Conservation (phyloP, 2,888 invertebrate species). For the Pyrocoelia pectoralis region DNA sequence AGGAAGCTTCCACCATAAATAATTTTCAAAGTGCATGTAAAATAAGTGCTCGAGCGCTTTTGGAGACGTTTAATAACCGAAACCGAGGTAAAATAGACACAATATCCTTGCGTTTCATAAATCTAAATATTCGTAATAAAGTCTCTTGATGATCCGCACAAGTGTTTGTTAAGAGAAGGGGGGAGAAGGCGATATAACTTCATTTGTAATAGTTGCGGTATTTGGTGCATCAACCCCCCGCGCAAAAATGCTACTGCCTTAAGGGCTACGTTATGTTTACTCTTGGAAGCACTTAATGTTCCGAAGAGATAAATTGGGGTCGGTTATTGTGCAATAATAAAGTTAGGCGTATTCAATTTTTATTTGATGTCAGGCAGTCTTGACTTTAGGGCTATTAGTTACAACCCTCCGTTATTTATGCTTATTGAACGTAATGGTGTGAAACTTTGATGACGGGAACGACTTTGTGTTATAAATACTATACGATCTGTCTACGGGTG, state of each 20-base stretch:
- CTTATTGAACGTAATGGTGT: too few relatives aligned
- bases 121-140: conserved; percentile 40
- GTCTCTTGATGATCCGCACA: conserved; percentile 34
- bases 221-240: conserved; percentile 13
- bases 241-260: conserved; percentile 15
- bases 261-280: conserved; percentile 7
- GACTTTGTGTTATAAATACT: too few relatives aligned
- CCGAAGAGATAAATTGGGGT: conserved; percentile 13
- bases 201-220: conserved; percentile 4
- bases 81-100: conserved; percentile 30
- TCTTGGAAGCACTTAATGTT: conserved; percentile 12
- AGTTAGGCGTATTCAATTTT: not conserved
- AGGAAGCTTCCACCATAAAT: conserved; percentile 21
- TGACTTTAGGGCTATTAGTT: too few relatives aligned
- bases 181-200: conserved; percentile 8
- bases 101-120: conserved; percentile 39
- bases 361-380: too few relatives aligned
- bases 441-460: too few relatives aligned
- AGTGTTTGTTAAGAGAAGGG: conserved; percentile 16
- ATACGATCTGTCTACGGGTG: too few relatives aligned
- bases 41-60: conserved; percentile 4
- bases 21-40: conserved; percentile 20
- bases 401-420: too few relatives aligned
- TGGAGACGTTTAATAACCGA: conserved; percentile 35
- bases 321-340: not conserved